Evolutionary conservation across 2,113 vertebrate species (phyloP), one percentile per base, ranked within the genome.

Genomic region (Mustelus asterias): DNA sequence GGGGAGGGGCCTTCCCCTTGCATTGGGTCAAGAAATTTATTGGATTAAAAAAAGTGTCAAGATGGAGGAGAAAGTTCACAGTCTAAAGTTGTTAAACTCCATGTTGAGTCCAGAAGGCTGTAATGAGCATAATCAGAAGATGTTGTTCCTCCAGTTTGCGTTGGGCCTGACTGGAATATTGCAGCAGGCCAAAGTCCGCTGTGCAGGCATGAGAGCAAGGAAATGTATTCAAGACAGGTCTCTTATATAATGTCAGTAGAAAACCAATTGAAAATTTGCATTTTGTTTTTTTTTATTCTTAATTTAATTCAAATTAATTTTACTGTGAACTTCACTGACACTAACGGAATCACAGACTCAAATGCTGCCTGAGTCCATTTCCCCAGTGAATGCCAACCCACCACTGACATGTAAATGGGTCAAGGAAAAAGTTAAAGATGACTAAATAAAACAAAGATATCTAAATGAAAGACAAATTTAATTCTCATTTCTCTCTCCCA

Each of bases 401-500:
- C 1, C 54, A 29, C 54, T 60, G 29, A 63, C 29, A 63, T 92
- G 60, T 63, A 92, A 60, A 63, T 65, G n/a, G 33, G 22, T 67
- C 33, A 67, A 67, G 90, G 41, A 33, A 67, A 94, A 67, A 41
- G 20, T 63, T 65, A 67, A 94, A 94, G 37, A 54, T 94, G 90
- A 94, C 33, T n/a, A 29, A 88, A 88, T 54, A 88, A 29, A 88
- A 54, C n/a, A 37, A 37, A 80, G n/a, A n/a, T 80, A 18, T 41
- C n/a, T 16, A 41, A 80, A 41, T 41, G n/a, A 37, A 80, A 80
- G 78, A 80, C n/a, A 80, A 80, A 37, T 37, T 2, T 18, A 96
- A 86, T 96, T 96, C 97, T 97, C 97, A 96, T 97, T 97, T 96
- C 96, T 97, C 96, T 96, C 96, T 97, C 96, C 96, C 63, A 41